Percentiles rank a stretch among this genome's conserved stretches.
phyloP scores from a whole-genome alignment of 2,888 invertebrate genomes.

The Heliconius hortense region DNA sequence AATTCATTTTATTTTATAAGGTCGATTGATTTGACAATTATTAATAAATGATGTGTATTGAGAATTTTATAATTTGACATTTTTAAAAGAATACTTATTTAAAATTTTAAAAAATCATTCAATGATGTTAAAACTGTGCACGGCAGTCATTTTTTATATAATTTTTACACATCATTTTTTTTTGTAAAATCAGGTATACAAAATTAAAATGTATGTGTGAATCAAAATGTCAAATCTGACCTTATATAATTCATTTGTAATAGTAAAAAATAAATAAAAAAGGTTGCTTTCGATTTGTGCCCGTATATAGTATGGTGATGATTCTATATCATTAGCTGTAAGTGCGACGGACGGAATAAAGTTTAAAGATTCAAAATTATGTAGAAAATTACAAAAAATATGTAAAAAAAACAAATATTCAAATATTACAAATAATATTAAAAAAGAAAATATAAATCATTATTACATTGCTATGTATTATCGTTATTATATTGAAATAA shows the following conservation, averaged over 20 bases:
- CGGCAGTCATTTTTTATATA: background rate
- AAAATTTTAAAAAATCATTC: background rate
- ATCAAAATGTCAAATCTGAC: background rate
- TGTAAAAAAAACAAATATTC: background rate
- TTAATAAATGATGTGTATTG: background rate
- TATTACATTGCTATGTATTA: conserved; percentile 12
- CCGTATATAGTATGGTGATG: conserved; percentile 5
- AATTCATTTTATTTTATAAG: background rate
- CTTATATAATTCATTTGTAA: background rate
- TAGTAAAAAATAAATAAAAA: background rate
- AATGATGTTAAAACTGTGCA: too few relatives aligned
- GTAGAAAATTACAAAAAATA: conserved; percentile 24
- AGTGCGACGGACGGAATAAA: conserved; percentile 31
- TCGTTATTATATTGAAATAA: background rate
- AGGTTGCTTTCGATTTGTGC: background rate
- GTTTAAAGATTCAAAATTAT: conserved; percentile 15
- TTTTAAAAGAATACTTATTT: background rate
- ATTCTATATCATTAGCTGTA: conserved; percentile 15
- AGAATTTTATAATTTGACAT: background rate
- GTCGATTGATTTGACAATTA: background rate
- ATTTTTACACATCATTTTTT: background rate
- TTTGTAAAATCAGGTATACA: background rate
- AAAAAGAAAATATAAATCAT: background rate
- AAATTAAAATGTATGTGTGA: background rate
- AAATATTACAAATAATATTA: conserved; percentile 1